Base-by-base conservation (phyloP, 1,140 invertebrate species). In the Tetramorium alpestre region DNA sequence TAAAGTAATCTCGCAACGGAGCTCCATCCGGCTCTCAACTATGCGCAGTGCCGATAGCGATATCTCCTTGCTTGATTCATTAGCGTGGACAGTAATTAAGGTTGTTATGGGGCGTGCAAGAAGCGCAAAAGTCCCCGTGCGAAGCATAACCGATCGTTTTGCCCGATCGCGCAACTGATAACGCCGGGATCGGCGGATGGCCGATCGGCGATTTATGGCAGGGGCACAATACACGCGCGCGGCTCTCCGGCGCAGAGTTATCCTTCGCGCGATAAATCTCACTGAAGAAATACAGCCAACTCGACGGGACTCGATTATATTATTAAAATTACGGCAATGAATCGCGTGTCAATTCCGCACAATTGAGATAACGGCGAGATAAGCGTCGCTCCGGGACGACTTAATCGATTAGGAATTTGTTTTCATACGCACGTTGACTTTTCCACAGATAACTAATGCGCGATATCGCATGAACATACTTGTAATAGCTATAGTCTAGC, bases 11-110 rank as follows among this genome's bases (percentile, higher is more conserved):
- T 75, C 82, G 13, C 60, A 51, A 47, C 16, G 67, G 41, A 82
- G 81, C 54, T 60, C 75, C 81, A 13, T 54, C 41, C 44, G 82
- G 58, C 41, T 41, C 41, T 51, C 41, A 60, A 28, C 62, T 78
- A 76, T 78, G 41, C 69, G 51, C 28, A n/a, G 60, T 58, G 82
- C 72, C 82, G 62, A 85, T 85, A 78, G 82, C 70, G 82, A 85
- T 85, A 78, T 85, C 58, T 25, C n/a, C 60, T 18, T 1, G 65
- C 65, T 85, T 78, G 73, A 85, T 85, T 85, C 82, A 85, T 85
- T 85, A 85, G 82, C 60, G 72, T 78, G 73, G 82, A 85, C 82
- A 78, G 82, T 85, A 85, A 85, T 85, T 85, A 85, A 85, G 82
- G 44, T 54, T 85, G 70, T 78, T 85, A 78, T 78, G 60, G 60